These are phyloP conservation scores for Monopis laevigella DNA, from an alignment of 2,888 invertebrate genomes.

Conservation along the genomic window DNA sequence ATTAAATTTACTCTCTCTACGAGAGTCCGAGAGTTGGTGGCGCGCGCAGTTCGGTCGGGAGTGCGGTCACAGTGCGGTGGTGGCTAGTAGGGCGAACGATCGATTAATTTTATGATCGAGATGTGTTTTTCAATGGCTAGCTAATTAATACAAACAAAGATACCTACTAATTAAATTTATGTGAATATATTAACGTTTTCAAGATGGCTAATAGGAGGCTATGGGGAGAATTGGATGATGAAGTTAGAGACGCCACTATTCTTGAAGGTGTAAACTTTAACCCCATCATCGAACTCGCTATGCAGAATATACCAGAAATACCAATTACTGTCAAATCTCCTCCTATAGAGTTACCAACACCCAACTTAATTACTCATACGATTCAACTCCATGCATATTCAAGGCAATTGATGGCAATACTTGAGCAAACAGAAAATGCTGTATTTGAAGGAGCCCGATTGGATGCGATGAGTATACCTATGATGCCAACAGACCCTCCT, in stretches of 20 bases:
- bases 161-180: too few species aligned
- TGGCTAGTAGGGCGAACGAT: too few species aligned
- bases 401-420: conserved; percentile 39
- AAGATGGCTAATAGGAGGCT: conserved; percentile 37
- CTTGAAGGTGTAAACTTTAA: conserved; percentile 56
- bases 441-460: conserved; percentile 40
- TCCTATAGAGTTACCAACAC: conserved; percentile 50
- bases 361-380: conserved; percentile 55
- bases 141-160: too few species aligned
- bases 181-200: too few species aligned
- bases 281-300: conserved; percentile 57
- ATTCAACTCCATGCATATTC: conserved; percentile 49
- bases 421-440: conserved; percentile 44
- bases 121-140: too few species aligned
- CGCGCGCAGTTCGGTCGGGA: too few species aligned
- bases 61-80: too few species aligned
- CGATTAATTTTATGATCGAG: too few species aligned
- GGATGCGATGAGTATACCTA: conserved; percentile 41
- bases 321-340: conserved; percentile 54
- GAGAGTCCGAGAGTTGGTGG: too few species aligned
- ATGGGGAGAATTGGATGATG: conserved; percentile 55
- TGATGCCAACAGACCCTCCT: conserved; percentile 39
- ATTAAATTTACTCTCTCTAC: too few species aligned
- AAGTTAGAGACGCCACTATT: conserved; percentile 37
- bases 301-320: conserved; percentile 61